Evolutionary conservation across 2,888 invertebrate species (phyloP), one percentile per base, ranked within the genome.

Genomic region (Polydesmus complanatus): DNA sequence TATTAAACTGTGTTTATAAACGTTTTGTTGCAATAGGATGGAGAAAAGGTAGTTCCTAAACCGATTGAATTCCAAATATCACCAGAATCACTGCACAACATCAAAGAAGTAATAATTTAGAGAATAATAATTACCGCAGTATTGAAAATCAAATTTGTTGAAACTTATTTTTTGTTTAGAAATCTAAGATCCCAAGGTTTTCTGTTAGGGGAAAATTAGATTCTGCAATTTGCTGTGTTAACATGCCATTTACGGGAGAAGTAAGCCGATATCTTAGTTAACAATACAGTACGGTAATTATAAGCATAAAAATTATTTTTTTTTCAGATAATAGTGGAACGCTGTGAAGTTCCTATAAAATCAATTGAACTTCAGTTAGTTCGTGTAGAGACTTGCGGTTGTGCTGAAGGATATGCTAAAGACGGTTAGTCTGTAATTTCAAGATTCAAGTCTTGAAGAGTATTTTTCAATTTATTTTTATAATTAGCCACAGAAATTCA

Each of bases 281-380:
- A n/a, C 23, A 23, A 37, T 8, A n/a, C 19, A 49, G 25, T 56
- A n/a, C 18, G 50, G 21, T 49, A 47, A 50, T 49, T n/a, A 25
- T 23, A 14, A 51, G 27, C 5, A 27, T 56, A 27, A 53, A 56
- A 26, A n/a, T 51, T 27, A 25, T 56, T 37, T 62, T 21, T 60
- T 60, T 68, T 71, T 2, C 73, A 85, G 83, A 76, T 92, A 54
- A 79, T 83, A 21, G 83, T 93, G 55, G 86, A 90, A 68, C 81
- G 84, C 68, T 90, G 89, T 69, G 86, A 87, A 63, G 82, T 85
- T 47, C 81, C 85, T 0, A 86, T 96, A 63, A 89, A 91, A 72
- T 94, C 94, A 0, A 84, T 97, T 60, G 96, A 97, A 75, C 75
- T 97, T 64, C 96, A 96, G 74, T 78, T 97, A 64, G 88, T 96